Evolutionary conservation across 1,140 invertebrate genomes (phyloP), one percentile per base, ranked within the genome.

Genomic region (Philotrypesis tridentata): DNA sequence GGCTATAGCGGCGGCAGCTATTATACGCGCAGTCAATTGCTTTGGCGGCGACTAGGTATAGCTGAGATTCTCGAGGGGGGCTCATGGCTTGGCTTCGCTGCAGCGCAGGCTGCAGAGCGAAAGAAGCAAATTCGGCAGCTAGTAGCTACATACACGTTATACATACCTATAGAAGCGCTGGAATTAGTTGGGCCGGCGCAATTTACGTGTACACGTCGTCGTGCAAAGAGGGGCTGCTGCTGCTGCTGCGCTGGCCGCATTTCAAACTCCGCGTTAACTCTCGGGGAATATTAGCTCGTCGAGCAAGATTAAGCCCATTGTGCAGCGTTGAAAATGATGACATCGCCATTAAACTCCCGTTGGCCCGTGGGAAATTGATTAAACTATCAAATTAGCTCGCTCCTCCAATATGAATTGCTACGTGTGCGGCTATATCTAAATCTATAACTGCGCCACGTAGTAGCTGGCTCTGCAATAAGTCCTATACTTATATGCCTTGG

Each of bases 371-470:
- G 90, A 92, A 92, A 91, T 92, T 91, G 90, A 92, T 92, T 91
- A 92, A 92, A 92, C 90, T 91, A 91, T 92, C 90, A 91, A 90
- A 92, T 92, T 92, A 92, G 91, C 89, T 91, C 84, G 91, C 89
- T 91, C 84, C 88, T 89, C 90, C 89, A 92, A 91, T 91, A 91
- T 91, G 87, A 89, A 89, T 87, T 85, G 79, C 60, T 71, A 71
- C 74, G 65, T 68, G 75, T 85, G 31, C 43, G 65, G 55, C 14
- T 33, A 31, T 14, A 43, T 8, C n/a, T n/a, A n/a, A n/a, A n/a
- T n/a, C n/a, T n/a, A n/a, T n/a, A n/a, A n/a, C n/a, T n/a, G n/a
- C n/a, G n/a, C n/a, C n/a, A n/a, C n/a, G n/a, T n/a, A n/a, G n/a
- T n/a, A n/a, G n/a, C n/a, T n/a, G n/a, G n/a, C n/a, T n/a, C n/a